Evolutionary conservation across 23 tunicate genomes (phyloP).

Genomic region (Aplidium turbinatum): DNA sequence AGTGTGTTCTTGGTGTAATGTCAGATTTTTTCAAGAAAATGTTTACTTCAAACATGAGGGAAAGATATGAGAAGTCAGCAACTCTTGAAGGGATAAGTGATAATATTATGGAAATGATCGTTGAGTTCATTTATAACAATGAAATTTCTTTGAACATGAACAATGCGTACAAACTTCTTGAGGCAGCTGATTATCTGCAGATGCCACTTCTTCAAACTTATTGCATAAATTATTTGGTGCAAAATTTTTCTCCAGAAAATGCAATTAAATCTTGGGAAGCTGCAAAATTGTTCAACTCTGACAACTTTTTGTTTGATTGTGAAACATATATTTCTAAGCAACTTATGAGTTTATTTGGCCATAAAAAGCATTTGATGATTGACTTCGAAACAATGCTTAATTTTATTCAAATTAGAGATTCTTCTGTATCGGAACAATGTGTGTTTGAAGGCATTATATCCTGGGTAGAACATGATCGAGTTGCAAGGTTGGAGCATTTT

Average conservation of each 20-base stretch:
- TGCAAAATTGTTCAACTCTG: not conserved
- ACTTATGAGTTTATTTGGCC: not conserved
- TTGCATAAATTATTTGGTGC: constrained; percentile 1
- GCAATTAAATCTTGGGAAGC: not conserved
- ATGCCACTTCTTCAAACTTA: not conserved
- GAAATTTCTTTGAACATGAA: not conserved
- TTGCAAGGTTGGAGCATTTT: not conserved
- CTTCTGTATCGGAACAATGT: not conserved
- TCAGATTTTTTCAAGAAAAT: constrained; percentile 5
- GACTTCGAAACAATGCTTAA: not conserved
- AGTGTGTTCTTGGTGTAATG: constrained; percentile 2
- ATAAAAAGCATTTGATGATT: not conserved
- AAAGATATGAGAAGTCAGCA: not conserved
- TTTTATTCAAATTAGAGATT: constrained; percentile 8
- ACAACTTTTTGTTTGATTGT: not conserved
- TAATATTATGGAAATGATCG: not conserved
- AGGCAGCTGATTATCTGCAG: not conserved
- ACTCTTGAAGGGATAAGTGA: not conserved
- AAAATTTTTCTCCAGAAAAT: not conserved
- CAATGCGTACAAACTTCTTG: constrained; percentile 1
- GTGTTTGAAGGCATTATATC: constrained; percentile 1
- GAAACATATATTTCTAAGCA: not conserved
- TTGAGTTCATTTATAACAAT: not conserved
- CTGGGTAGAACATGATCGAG: constrained; percentile 1
- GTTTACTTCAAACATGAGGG: not conserved